Evolutionary conservation across 2,797 vertebrate genomes (phyloP).

Genomic region (Cephalopachus bancanus): DNA sequence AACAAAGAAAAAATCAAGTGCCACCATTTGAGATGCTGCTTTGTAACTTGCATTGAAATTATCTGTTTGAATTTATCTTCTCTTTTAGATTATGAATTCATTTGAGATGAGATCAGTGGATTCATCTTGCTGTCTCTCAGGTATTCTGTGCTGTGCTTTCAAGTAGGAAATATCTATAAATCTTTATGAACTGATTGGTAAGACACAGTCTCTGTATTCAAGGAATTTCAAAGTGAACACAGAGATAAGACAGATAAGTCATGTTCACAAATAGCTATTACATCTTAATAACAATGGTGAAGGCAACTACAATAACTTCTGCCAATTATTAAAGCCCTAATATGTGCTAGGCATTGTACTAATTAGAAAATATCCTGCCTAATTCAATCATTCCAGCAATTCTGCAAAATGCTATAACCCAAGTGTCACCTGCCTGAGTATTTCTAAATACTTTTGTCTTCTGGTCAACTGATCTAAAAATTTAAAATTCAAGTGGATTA

Average conservation of each 20-base stretch:
- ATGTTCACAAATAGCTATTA: not conserved
- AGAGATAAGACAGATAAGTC: not conserved
- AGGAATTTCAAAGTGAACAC: not conserved
- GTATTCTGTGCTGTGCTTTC: constrained; percentile 4
- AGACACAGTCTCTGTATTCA: not conserved
- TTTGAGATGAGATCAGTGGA: not conserved
- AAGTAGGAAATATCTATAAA: constrained; percentile 17
- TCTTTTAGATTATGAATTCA: constrained; percentile 31
- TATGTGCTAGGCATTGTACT: not conserved
- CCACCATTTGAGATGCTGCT: not conserved
- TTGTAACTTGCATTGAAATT: constrained; percentile 28
- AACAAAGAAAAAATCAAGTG: constrained; percentile 39
- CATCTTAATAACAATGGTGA: not conserved
- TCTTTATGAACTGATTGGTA: constrained; percentile 29
- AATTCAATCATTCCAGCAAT: not conserved
- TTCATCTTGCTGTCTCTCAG: not conserved
- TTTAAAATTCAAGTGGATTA: not conserved
- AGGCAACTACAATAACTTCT: not conserved
- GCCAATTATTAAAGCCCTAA: not conserved
- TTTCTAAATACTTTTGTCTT: not conserved
- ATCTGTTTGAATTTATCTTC: constrained; percentile 1
- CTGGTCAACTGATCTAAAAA: not conserved
- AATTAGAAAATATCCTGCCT: not conserved
- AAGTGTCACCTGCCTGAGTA: not conserved
- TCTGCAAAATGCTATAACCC: not conserved